Conservation (phyloP, 1,140 invertebrate genomes). For the Brachionus calyciflorus region DNA sequence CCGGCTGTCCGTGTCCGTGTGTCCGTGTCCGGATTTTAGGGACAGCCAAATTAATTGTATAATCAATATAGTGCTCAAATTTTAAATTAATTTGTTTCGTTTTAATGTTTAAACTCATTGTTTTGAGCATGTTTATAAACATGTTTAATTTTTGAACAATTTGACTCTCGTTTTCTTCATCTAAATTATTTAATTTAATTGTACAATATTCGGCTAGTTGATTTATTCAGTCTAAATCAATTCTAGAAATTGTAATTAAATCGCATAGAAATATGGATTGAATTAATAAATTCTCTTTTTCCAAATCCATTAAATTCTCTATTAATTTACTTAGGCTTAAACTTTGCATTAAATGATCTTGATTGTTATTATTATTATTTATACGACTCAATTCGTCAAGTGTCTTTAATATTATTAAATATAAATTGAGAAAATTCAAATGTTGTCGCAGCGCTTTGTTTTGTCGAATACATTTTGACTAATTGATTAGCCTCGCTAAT, state of each 20-base stretch:
- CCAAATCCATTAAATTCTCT: background rate
- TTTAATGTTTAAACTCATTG: too few relatives aligned
- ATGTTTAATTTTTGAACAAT: too few relatives aligned
- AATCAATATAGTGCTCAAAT: too few relatives aligned
- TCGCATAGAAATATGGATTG: slow-evolving; percentile 2
- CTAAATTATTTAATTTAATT: background rate
- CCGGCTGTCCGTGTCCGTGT: too few relatives aligned
- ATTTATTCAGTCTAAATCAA: background rate
- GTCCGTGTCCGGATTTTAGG: too few relatives aligned
- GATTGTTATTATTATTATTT: too few relatives aligned
- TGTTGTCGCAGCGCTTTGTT: background rate
- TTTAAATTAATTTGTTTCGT: too few relatives aligned
- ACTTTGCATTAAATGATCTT: background rate
- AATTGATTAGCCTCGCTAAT: background rate
- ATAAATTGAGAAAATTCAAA: slow-evolving; percentile 23
- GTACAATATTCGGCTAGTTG: background rate
- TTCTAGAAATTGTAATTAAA: background rate
- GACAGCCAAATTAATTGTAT: too few relatives aligned
- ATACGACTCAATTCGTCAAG: background rate
- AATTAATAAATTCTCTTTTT: background rate
- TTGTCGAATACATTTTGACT: background rate
- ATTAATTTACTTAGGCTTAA: slow-evolving; percentile 5
- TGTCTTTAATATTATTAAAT: background rate
- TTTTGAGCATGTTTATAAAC: too few relatives aligned
- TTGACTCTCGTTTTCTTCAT: too few relatives aligned